Evolutionary conservation across 1,140 invertebrate genomes (phyloP).

Genomic region (Thaumatotibia leucotreta): DNA sequence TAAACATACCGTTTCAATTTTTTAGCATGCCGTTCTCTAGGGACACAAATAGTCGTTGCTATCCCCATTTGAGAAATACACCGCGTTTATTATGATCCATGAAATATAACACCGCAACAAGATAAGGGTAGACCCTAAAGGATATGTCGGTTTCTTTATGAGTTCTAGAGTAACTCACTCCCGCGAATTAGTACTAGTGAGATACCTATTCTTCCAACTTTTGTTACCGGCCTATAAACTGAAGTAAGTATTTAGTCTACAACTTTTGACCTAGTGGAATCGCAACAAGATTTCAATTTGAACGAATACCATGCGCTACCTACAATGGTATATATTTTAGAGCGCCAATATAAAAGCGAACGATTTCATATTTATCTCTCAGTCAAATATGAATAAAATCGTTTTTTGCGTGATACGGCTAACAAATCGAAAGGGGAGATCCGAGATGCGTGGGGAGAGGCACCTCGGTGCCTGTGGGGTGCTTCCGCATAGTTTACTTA

Average conservation of each 20-base stretch:
- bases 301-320: neutral
- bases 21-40: neutral
- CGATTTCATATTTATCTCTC: neutral
- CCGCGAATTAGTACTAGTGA: neutral
- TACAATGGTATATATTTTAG: neutral
- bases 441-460: neutral
- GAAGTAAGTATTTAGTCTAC: neutral
- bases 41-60: neutral
- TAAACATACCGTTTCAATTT: neutral
- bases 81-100: neutral
- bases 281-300: neutral
- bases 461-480: neutral
- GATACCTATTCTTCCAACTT: neutral
- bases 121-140: neutral
- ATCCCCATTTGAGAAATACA: neutral
- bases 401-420: neutral
- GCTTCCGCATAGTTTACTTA: neutral
- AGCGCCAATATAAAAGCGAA: neutral
- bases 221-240: neutral
- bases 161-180: neutral
- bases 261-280: neutral
- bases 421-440: neutral
- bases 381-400: neutral
- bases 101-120: neutral
- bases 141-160: neutral